phyloP scores from a whole-genome alignment of 2,888 invertebrate genomes.

The Trilocha varians region DNA sequence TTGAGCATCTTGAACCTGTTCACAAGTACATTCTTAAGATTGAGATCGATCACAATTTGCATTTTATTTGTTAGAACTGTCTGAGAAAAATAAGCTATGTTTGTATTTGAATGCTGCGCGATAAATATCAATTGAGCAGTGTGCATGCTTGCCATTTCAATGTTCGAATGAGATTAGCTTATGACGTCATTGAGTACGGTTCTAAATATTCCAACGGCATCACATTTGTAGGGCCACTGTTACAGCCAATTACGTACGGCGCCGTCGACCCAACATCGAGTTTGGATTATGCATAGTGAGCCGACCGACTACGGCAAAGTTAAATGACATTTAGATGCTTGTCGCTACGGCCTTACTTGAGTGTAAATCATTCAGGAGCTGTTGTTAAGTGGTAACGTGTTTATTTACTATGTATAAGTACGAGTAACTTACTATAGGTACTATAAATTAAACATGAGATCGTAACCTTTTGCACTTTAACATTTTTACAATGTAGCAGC shows the following conservation, averaged over 20 bases:
- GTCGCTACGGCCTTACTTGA: constrained; percentile 16
- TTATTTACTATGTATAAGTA: constrained; percentile 1
- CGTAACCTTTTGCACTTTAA: background rate
- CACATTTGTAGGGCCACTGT: background rate
- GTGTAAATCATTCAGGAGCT: constrained; percentile 23
- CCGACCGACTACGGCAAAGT: constrained; percentile 18
- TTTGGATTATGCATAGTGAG: constrained; percentile 13
- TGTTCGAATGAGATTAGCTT: background rate
- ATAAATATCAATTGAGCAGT: background rate
- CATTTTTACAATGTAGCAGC: background rate
- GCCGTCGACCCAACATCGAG: background rate
- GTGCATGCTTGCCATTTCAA: background rate
- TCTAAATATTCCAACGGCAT: background rate
- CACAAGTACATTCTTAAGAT: no score
- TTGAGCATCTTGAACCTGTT: no score
- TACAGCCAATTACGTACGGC: constrained; percentile 3
- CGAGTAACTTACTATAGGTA: background rate
- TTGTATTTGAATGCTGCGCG: no score
- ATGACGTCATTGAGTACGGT: background rate
- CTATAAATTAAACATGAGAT: background rate
- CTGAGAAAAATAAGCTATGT: no score
- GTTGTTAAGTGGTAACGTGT: constrained; percentile 6
- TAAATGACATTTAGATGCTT: constrained; percentile 29
- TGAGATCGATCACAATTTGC: no score
- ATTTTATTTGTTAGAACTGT: no score